Conservation (phyloP, 2,797 vertebrate genomes). For the Carapus acus region DNA sequence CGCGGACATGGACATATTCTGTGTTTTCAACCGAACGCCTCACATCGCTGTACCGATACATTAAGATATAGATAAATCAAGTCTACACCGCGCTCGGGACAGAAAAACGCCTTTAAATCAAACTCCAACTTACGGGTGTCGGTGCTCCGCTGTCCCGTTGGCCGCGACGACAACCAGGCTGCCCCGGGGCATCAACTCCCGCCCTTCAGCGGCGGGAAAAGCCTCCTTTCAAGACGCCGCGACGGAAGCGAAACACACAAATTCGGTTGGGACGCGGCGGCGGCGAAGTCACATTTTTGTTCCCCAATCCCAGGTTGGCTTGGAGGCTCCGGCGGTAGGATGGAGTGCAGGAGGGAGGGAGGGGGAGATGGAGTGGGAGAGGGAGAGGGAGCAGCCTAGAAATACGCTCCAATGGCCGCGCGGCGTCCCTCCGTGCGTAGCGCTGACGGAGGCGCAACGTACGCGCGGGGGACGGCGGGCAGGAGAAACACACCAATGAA, state of each 20-base stretch:
- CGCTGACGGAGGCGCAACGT: conserved; percentile 53
- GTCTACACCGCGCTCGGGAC: neutral
- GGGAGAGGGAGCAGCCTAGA: conserved; percentile 9
- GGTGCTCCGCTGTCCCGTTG: conserved; percentile 66
- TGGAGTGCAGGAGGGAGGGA: conserved; percentile 26
- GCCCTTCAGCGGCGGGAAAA: neutral
- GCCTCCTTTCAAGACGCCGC: neutral
- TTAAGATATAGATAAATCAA: neutral
- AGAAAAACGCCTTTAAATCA: conserved; percentile 7
- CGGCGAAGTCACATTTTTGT: conserved; percentile 48
- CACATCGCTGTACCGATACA: rapidly evolving
- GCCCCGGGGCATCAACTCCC: conserved; percentile 17
- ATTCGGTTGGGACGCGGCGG: neutral
- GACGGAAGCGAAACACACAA: neutral
- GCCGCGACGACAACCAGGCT: too few species aligned
- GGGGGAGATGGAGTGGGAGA: conserved; percentile 22
- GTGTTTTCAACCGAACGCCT: neutral
- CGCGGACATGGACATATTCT: neutral
- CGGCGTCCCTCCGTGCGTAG: conserved; percentile 49
- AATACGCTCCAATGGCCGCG: conserved; percentile 53
- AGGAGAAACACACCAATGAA: too few species aligned
- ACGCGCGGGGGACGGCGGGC: too few species aligned
- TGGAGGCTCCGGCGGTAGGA: conserved; percentile 53
- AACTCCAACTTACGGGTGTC: conserved; percentile 50
- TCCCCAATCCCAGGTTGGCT: conserved; percentile 5